A percentile compares a stretch with the other conserved stretches of the same genome.
Evolutionary conservation across 2,888 invertebrate genomes (phyloP).

Genomic region (Lepetodrilus schrolli): DNA sequence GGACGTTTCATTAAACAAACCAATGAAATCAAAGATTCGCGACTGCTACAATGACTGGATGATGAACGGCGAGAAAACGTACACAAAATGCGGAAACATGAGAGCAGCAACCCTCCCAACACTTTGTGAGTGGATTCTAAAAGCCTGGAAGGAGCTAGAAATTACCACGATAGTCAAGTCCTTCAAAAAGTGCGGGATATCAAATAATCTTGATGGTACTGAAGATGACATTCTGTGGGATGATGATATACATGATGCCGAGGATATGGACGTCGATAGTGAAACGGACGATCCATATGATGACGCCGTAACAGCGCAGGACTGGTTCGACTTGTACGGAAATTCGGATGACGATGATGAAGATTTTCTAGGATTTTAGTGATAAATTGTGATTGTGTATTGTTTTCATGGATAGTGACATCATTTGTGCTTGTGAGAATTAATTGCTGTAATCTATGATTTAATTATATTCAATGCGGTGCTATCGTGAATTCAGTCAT

Average conservation of each 20-base stretch:
- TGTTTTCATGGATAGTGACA: no score
- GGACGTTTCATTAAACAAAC: not conserved
- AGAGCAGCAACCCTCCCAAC: not conserved
- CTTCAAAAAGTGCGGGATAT: not conserved
- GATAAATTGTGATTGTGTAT: no score
- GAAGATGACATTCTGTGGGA: not conserved
- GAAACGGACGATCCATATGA: no score
- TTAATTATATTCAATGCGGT: no score
- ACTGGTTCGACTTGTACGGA: no score
- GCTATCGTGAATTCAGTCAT: no score
- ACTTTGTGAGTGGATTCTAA: not conserved
- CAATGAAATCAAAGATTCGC: not conserved
- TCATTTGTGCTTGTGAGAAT: no score
- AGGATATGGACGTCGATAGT: not conserved
- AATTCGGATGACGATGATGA: no score
- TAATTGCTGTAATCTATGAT: no score
- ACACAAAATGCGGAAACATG: not conserved
- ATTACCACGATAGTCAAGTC: not conserved
- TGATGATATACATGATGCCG: not conserved
- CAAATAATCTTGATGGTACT: not conserved
- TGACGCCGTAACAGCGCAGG: no score
- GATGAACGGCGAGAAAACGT: not conserved
- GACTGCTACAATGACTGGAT: not conserved
- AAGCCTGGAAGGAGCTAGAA: not conserved
- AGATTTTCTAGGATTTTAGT: no score